Conservation (phyloP, 1,140 invertebrate species). For the Rhopalosiphum padi region DNA sequence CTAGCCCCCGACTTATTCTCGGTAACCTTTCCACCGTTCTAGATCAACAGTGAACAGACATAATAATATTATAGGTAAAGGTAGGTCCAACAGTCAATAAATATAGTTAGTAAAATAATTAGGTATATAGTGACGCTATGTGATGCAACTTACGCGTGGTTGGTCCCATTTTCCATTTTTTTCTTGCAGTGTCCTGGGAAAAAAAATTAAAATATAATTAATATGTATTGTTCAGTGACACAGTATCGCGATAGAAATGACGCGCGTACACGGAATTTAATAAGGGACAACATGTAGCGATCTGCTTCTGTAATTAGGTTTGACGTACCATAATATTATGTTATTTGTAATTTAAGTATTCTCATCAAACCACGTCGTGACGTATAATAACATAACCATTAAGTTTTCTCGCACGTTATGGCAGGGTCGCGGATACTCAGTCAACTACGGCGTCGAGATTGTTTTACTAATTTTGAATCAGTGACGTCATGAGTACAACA, state of each 20-base stretch:
- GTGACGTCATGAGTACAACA: not conserved
- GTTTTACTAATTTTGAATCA: conserved; percentile 45
- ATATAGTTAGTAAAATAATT: not conserved
- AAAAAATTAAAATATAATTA: not conserved
- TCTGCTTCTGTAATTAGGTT: not conserved
- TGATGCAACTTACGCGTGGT: conserved; percentile 24
- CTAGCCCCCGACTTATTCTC: conserved; percentile 72
- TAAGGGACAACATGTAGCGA: not conserved
- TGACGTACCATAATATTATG: not conserved
- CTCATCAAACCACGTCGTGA: not conserved
- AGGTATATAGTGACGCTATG: not conserved
- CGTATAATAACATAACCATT: not conserved
- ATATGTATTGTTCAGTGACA: not conserved
- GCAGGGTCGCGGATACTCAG: no score
- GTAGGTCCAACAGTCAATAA: not conserved
- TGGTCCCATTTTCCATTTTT: conserved; percentile 51
- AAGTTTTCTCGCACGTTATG: not conserved
- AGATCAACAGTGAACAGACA: conserved; percentile 49
- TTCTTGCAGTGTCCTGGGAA: conserved; percentile 24
- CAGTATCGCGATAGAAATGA: not conserved
- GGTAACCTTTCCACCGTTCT: conserved; percentile 80
- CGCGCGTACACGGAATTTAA: not conserved
- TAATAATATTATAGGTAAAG: not conserved
- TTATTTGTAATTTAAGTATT: not conserved
- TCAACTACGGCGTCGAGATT: not conserved